Conservation (phyloP, 1,140 invertebrate species). For the Eueides isabella region DNA sequence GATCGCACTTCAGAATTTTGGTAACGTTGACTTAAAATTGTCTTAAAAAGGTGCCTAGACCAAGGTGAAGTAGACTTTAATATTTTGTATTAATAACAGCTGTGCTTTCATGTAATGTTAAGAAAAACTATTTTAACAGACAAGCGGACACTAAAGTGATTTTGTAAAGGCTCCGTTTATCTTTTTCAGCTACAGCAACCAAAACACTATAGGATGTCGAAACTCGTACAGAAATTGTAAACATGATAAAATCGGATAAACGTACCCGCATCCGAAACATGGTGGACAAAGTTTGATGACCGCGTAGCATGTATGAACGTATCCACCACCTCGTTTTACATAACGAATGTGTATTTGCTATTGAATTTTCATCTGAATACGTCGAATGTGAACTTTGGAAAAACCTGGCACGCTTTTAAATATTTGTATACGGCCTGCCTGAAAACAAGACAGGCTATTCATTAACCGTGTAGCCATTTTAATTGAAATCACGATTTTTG, state of each 20-base stretch:
- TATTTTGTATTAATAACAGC: too few species aligned
- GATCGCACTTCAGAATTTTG: too few species aligned
- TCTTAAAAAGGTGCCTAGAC: too few species aligned
- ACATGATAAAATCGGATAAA: constrained; percentile 16
- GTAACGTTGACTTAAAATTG: too few species aligned
- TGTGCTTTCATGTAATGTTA: too few species aligned
- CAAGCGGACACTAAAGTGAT: too few species aligned
- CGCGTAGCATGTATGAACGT: background rate
- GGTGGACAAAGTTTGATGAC: constrained; percentile 16
- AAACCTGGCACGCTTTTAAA: background rate
- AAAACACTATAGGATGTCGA: background rate
- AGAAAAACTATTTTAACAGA: too few species aligned
- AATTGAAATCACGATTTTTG: background rate
- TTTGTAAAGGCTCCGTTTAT: too few species aligned
- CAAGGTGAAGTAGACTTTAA: too few species aligned
- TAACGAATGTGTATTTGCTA: constrained; percentile 1
- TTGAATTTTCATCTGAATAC: constrained; percentile 8
- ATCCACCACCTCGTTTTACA: background rate
- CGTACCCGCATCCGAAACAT: constrained; percentile 5
- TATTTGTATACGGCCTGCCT: background rate
- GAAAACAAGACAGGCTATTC: background rate
- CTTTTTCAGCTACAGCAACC: too few species aligned
- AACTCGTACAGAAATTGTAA: background rate
- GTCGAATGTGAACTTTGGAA: background rate
- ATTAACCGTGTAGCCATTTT: background rate